Percentiles rank a stretch among this genome's conserved stretches.
Conservation (phyloP, 1,140 invertebrate genomes). For the Megathymus violae region DNA sequence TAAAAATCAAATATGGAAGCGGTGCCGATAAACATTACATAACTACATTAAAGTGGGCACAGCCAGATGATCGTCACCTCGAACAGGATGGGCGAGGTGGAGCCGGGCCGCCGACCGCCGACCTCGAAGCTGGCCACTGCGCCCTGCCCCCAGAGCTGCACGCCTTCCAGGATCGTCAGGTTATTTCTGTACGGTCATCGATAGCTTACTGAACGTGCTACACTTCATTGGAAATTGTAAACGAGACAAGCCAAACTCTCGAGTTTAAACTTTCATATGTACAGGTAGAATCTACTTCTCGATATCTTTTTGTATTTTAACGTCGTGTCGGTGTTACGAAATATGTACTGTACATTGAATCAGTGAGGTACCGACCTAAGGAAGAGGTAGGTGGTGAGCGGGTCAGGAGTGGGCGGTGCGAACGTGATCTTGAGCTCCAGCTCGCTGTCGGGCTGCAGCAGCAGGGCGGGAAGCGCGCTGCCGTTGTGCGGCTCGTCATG, state of each 20-base stretch:
- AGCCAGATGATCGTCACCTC: slow-evolving; percentile 88
- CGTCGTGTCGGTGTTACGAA: too few species aligned
- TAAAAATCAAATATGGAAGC: too few species aligned
- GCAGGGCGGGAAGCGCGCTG: slow-evolving; percentile 50
- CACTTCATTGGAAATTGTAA: background rate
- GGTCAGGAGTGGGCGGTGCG: slow-evolving; percentile 43
- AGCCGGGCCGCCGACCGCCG: slow-evolving; percentile 94
- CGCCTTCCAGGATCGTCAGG: slow-evolving; percentile 94
- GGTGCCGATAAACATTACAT: too few species aligned
- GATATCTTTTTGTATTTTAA: too few species aligned
- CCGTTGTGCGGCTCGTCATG: too few species aligned
- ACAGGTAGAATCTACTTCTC: too few species aligned
- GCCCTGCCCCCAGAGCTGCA: slow-evolving; percentile 92
- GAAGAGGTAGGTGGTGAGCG: slow-evolving; percentile 52
- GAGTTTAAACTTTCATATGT: too few species aligned
- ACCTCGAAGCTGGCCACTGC: slow-evolving; percentile 94
- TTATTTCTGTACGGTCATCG: slow-evolving; percentile 90
- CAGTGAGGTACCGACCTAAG: slow-evolving; percentile 52
- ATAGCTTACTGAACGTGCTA: background rate
- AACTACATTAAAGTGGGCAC: too few species aligned
- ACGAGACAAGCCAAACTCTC: background rate
- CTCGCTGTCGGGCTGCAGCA: slow-evolving; percentile 52
- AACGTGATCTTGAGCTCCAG: slow-evolving; percentile 51
- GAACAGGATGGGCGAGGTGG: slow-evolving; percentile 89
- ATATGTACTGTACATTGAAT: too few species aligned